Base-by-base conservation (phyloP, 2,888 invertebrate genomes). In the Lepidocyrtoides sp. region DNA sequence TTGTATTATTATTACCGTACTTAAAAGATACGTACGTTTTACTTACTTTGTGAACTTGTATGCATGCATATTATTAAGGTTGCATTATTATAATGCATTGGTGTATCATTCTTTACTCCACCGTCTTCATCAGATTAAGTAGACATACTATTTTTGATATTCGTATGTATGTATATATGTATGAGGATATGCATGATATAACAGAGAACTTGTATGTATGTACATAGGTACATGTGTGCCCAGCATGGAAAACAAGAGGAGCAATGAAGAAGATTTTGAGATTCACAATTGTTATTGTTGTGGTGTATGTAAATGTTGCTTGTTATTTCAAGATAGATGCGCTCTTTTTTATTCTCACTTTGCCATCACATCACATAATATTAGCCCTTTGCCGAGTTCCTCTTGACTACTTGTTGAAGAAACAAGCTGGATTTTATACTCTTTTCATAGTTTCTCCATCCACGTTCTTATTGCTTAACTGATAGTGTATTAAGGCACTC, bases 401-500 rank as follows among this genome's bases (percentile, higher is more conserved):
- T 36, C 36, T 36, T 41, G n/a, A 72, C 69, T 17, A 72, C 14
- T 69, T 69, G 7, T 72, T 72, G 41, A 36, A 72, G 20, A 72
- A 8, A 36, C 36, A 72, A 69, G 41, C 51, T 69, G 41, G 41
- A 63, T 89, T 69, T 63, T 75, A 75, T 36, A 36, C 36, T 36
- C 36, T 81, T 81, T 72, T 82, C 17, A 32, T 81, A 29, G 20
- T 48, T 89, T 89, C 60, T 89, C 89, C 89, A 77, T 89, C 8
- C 89, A 54, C 51, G 32, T 8, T 77, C 23, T 54, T 32, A 12
- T 51, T 60, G 17, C 89, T 83, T 89, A 89, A 89, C 89, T 83
- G 63, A 89, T 89, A 36, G 69, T 77, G 83, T 77, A 89, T 89
- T 89, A 89, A 89, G 83, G 89, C 89, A 81, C 81, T 63, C 32